These are phyloP conservation scores for Crepidodera aurea DNA, from an alignment of 2,888 invertebrate genomes.

Conservation along the genomic window DNA sequence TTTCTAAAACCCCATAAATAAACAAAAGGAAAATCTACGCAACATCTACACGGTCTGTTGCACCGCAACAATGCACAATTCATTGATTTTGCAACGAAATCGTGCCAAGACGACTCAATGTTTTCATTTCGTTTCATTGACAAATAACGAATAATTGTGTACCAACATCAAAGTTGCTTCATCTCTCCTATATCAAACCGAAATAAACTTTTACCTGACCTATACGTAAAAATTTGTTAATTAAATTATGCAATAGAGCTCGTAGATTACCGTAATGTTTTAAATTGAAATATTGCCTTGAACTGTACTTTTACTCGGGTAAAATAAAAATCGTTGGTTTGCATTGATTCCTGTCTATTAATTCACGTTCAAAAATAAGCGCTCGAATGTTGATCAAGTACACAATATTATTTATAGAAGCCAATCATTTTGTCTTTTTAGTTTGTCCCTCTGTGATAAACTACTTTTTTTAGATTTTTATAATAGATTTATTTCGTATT, in stretches of 20 bases:
- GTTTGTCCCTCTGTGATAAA: too few relatives aligned
- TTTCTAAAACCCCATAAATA: not conserved
- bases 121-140: slow-evolving; percentile 29
- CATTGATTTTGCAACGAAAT: slow-evolving; percentile 12
- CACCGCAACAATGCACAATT: not conserved
- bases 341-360: too few relatives aligned
- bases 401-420: too few relatives aligned
- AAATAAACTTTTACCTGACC: slow-evolving; percentile 10
- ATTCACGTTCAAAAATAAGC: too few relatives aligned
- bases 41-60: not conserved
- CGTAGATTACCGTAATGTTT: not conserved
- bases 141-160: slow-evolving; percentile 29
- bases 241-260: slow-evolving; percentile 9
- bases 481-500: too few relatives aligned
- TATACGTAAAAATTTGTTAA: slow-evolving; percentile 11
- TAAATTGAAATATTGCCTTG: slow-evolving; percentile 6
- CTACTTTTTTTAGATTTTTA: too few relatives aligned
- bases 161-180: slow-evolving; percentile 13
- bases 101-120: slow-evolving; percentile 24
- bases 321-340: too few relatives aligned
- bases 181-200: not conserved
- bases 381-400: too few relatives aligned
- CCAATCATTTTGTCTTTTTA: too few relatives aligned
- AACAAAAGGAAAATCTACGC: slow-evolving; percentile 11
- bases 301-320: too few relatives aligned